Percentiles rank a stretch among this genome's conserved stretches.
Conservation (phyloP, 2,797 vertebrate genomes). For the Semaprochilodus insignis region DNA sequence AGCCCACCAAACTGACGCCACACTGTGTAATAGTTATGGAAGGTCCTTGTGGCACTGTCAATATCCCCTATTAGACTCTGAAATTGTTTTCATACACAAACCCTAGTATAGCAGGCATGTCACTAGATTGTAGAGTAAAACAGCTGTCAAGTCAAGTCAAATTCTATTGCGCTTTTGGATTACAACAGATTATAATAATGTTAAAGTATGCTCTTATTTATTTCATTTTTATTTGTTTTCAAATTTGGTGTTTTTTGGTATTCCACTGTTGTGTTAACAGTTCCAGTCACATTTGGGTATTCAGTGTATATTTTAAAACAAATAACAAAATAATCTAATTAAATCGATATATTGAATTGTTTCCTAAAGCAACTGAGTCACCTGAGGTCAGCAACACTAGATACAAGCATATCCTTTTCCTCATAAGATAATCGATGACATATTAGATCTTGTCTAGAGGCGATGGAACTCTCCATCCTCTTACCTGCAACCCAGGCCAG, state of each 20-base stretch:
- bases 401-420: neutral
- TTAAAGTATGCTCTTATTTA: no score
- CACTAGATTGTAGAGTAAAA: neutral
- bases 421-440: neutral
- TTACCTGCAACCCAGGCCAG: slow-evolving; percentile 97
- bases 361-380: neutral
- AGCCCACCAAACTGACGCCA: slow-evolving; percentile 98
- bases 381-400: neutral
- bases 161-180: neutral
- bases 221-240: no score
- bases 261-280: neutral
- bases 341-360: neutral
- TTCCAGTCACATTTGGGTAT: neutral
- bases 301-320: neutral
- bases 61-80: slow-evolving; percentile 94
- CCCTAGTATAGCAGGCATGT: neutral
- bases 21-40: slow-evolving; percentile 96
- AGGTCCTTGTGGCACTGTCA: slow-evolving; percentile 89
- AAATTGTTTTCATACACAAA: slow-evolving; percentile 40
- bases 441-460: neutral
- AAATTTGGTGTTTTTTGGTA: no score
- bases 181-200: neutral
- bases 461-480: slow-evolving; percentile 15
- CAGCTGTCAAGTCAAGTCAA: neutral
- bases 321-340: neutral